Base-by-base conservation (phyloP, 1,140 invertebrate genomes). In the Trichonephila clavipes region DNA sequence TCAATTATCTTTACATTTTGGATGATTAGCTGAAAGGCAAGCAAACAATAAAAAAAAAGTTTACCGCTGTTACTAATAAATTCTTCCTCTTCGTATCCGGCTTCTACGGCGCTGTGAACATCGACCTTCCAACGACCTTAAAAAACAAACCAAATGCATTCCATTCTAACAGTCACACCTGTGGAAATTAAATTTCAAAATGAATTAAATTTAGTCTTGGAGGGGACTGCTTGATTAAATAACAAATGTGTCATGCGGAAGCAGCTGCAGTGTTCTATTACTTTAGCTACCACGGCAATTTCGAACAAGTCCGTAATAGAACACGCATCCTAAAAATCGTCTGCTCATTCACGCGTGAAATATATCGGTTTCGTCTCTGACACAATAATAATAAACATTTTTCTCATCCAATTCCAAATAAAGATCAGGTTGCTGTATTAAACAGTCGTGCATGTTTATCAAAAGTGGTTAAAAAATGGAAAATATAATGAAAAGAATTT, bases 51-150 rank as follows among this genome's bases (percentile, higher is more conserved):
- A 10, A 8, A 5, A 3, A 6, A 51, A 51, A 12, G 21, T 21
- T 66, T 66, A n/a, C 64, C n/a, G 21, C 12, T 66, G 64, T n/a
- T 14, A 6, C 6, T 66, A 66, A 24, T 66, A 66, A 66, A 66
- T n/a, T 66, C 7, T 7, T 51, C n/a, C n/a, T 66, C 4, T 16
- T 34, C 5, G 24, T 14, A 72, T 72, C 69, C 69, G n/a, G 69
- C 28, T 14, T 72, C 28, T 28, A 72, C 28, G 24, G 4, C 69
- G 14, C 3, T 34, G 4, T 72, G 28, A 72, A 24, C 28, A 72
- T 34, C 16, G 69, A 72, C 69, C 69, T 72, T 72, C 69, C n/a
- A 72, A 72, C 14, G 69, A 72, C 69, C 69, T 72, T 72, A 72
- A 72, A 62, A 72, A 72, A 34, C 69, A 72, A 16, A 34, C 24